These are phyloP conservation scores for Tiliacea aurago DNA, from an alignment of 2,888 invertebrate species.

Conservation along the genomic window DNA sequence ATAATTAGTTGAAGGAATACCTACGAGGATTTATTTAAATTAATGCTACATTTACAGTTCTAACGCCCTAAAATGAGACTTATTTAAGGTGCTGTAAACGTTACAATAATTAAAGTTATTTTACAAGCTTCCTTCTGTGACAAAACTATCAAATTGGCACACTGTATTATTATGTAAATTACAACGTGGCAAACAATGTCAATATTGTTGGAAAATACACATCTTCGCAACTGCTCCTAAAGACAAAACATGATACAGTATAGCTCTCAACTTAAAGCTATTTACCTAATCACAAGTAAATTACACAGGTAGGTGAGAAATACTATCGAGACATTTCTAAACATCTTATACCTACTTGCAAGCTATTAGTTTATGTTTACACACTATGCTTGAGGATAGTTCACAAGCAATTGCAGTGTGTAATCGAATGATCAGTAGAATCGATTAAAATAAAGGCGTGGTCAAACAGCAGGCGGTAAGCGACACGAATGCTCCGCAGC, in stretches of 20 bases:
- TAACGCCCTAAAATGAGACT: not conserved
- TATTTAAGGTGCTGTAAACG: not conserved
- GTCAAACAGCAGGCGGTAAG: not conserved
- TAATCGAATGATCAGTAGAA: not conserved
- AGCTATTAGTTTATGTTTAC: not conserved
- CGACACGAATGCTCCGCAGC: not conserved
- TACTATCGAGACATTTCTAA: not conserved
- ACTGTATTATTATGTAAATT: constrained; percentile 32
- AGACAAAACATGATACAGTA: constrained; percentile 10
- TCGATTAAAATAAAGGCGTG: not conserved
- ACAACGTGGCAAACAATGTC: not conserved
- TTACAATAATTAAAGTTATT: not conserved
- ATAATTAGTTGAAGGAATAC: not conserved
- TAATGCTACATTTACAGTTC: not conserved
- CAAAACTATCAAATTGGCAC: not conserved
- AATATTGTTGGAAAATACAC: constrained; percentile 27
- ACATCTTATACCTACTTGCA: not conserved
- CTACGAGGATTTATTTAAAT: not conserved
- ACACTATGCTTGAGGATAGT: not conserved
- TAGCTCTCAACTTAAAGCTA: constrained; percentile 3
- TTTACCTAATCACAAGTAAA: not conserved
- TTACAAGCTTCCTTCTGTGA: not conserved
- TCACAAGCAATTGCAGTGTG: not conserved
- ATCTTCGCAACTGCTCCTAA: not conserved
- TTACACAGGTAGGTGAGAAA: not conserved